phyloP scores from a whole-genome alignment of 2,797 vertebrate genomes.

The Xenops minutus region DNA sequence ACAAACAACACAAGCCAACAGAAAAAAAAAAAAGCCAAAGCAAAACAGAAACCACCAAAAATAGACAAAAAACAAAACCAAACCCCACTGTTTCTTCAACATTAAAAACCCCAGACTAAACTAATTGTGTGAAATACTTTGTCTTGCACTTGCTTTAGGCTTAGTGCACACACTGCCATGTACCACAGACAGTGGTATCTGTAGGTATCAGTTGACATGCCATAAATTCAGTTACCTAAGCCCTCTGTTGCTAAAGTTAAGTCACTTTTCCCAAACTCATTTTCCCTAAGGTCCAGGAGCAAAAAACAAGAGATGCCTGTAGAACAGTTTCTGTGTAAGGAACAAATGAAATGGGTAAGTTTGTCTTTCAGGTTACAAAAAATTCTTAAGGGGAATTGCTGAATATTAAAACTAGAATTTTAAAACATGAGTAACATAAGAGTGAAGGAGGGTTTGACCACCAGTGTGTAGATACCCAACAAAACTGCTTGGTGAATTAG shows the following conservation, averaged over 20 bases:
- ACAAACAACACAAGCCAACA: too few relatives aligned
- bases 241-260: neutral
- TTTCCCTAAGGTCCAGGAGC: neutral
- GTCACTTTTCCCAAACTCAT: neutral
- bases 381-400: neutral
- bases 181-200: too few relatives aligned
- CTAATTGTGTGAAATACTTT: neutral
- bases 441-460: too few relatives aligned
- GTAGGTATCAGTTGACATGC: neutral
- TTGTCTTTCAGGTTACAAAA: neutral
- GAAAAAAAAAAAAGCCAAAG: too few relatives aligned
- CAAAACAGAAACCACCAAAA: neutral
- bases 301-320: fast-evolving
- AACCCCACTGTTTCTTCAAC: neutral
- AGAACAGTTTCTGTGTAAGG: neutral
- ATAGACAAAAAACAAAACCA: fast-evolving
- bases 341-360: neutral
- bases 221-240: neutral
- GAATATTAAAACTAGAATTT: neutral
- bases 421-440: too few relatives aligned
- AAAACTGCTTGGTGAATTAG: too few relatives aligned
- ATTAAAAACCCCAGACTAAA: neutral
- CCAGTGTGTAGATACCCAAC: too few relatives aligned
- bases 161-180: neutral
- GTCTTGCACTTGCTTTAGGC: neutral